phyloP scores from a whole-genome alignment of 2,888 invertebrate species.

The Cryptocephalus moraei region DNA sequence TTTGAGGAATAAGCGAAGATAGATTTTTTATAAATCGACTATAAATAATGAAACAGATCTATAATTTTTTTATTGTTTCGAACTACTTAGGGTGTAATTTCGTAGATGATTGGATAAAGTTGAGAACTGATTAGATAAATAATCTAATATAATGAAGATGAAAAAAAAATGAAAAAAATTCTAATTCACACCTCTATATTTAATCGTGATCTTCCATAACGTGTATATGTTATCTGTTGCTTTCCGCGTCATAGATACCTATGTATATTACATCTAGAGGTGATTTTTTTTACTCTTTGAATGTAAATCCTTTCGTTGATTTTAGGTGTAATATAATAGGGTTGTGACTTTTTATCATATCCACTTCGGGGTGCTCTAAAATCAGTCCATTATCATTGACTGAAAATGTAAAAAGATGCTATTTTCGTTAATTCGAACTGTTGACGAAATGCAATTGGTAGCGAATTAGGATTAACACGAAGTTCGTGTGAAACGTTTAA shows the following conservation, averaged over 20 bases:
- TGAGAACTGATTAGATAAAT: slow-evolving; percentile 24
- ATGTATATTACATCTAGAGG: no score
- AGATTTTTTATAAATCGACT: neutral
- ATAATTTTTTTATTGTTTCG: neutral
- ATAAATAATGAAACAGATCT: neutral
- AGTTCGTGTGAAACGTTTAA: no score
- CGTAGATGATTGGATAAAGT: slow-evolving; percentile 17
- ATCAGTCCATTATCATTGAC: neutral
- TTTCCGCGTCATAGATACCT: no score
- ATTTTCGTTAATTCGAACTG: no score
- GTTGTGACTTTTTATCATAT: slow-evolving; percentile 3
- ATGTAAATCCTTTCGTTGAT: no score
- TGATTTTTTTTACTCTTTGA: no score
- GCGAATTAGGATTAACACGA: no score
- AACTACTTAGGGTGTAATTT: neutral
- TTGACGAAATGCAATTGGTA: no score
- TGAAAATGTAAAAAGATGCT: neutral
- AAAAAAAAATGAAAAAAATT: no score
- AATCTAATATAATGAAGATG: slow-evolving; percentile 3
- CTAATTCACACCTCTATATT: neutral
- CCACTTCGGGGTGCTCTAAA: slow-evolving; percentile 6
- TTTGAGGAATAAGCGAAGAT: neutral
- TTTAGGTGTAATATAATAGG: neutral
- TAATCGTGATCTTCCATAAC: neutral
- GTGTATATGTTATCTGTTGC: no score